These are phyloP conservation scores for Sarcophilus harrisii DNA, from an alignment of 2,797 vertebrate species.

Conservation along the genomic window DNA sequence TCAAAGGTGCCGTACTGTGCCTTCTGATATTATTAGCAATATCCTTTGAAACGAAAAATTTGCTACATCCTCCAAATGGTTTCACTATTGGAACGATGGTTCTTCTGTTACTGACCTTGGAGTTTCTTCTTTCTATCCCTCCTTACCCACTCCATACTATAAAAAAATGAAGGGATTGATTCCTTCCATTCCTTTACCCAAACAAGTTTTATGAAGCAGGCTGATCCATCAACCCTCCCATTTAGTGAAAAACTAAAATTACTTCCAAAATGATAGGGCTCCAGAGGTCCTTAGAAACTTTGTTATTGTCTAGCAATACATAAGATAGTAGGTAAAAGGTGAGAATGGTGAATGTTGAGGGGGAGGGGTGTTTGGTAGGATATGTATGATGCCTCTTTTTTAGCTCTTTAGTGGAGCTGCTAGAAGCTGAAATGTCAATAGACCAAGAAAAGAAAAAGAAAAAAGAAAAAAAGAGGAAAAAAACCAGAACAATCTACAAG, in stretches of 20 bases:
- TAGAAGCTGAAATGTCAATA: slow-evolving; percentile 50
- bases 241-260: neutral
- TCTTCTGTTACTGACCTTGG: neutral
- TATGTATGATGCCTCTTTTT: slow-evolving; percentile 50
- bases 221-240: neutral
- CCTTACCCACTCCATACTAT: neutral
- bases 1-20: neutral
- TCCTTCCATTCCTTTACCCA: neutral
- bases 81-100: neutral
- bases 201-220: neutral
- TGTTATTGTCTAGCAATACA: neutral
- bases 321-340: neutral
- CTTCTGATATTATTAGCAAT: neutral
- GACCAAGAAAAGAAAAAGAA: neutral
- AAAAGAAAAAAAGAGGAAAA: neutral
- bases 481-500: slow-evolving; percentile 52
- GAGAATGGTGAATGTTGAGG: no score
- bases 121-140: neutral
- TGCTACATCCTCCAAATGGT: neutral
- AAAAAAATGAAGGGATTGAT: neutral
- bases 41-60: neutral
- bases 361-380: neutral
- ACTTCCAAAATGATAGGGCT: neutral
- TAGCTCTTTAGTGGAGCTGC: slow-evolving; percentile 66
- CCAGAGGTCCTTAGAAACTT: neutral